These are phyloP conservation scores for Caenorhabditis virilis DNA, from an alignment of 2,888 invertebrate genomes.

Conservation along the genomic window DNA sequence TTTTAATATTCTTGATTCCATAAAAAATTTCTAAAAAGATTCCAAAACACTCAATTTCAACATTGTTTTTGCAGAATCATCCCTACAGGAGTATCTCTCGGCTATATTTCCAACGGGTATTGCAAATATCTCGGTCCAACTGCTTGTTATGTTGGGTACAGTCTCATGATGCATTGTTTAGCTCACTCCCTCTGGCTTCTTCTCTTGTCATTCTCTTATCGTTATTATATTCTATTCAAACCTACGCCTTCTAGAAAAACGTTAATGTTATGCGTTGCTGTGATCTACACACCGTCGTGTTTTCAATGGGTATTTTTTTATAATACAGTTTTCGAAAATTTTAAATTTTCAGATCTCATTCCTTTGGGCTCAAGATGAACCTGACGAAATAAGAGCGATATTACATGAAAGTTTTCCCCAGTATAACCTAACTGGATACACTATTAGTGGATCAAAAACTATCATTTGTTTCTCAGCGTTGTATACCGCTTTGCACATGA, in stretches of 20 bases:
- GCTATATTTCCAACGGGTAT: not conserved
- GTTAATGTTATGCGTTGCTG: conserved; percentile 8
- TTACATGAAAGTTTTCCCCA: conserved; percentile 16
- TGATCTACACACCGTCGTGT: conserved; percentile 23
- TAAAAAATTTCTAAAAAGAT: too few species aligned
- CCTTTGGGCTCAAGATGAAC: conserved; percentile 6
- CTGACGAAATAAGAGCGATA: not conserved
- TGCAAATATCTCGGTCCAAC: not conserved
- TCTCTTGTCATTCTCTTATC: conserved; percentile 27
- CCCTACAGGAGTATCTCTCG: not conserved
- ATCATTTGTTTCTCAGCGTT: conserved; percentile 11
- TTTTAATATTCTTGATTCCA: too few species aligned
- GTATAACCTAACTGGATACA: conserved; percentile 18
- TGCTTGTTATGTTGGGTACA: conserved; percentile 4
- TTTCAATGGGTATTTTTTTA: not conserved
- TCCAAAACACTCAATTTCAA: too few species aligned
- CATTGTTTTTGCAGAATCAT: not conserved
- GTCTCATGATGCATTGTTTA: conserved; percentile 21
- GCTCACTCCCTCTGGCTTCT: conserved; percentile 35
- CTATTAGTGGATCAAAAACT: conserved; percentile 12
- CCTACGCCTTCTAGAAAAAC: conserved; percentile 19
- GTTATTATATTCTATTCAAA: conserved; percentile 34
- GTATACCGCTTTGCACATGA: conserved; percentile 24
- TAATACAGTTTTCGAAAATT: too few species aligned
- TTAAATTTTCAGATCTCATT: conserved; percentile 3